phyloP scores from a whole-genome alignment of 2,888 invertebrate genomes.

The Neoscelio sp. region DNA sequence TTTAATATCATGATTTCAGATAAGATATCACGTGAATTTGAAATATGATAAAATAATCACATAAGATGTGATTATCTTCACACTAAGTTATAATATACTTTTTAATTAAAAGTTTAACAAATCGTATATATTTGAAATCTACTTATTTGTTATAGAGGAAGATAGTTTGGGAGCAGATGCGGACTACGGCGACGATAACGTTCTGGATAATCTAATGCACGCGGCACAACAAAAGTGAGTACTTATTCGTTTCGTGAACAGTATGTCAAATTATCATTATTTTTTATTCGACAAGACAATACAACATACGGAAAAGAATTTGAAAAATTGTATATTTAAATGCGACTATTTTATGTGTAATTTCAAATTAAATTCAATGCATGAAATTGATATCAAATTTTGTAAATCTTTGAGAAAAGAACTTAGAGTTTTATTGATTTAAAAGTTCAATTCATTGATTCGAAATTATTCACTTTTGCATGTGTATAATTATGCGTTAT shows the following conservation, averaged over 20 bases:
- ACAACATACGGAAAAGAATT: conserved; percentile 1
- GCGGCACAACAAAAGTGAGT: conserved; percentile 89
- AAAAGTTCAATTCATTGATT: too few relatives aligned
- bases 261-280: neutral
- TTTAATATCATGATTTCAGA: too few relatives aligned
- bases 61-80: too few relatives aligned
- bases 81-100: too few relatives aligned
- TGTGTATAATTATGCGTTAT: too few relatives aligned
- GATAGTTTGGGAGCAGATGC: conserved; percentile 73
- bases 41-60: too few relatives aligned
- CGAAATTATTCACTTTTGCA: too few relatives aligned
- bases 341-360: neutral
- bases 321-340: neutral
- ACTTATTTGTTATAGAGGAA: conserved; percentile 73
- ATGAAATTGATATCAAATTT: conserved; percentile 1
- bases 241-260: conserved; percentile 13
- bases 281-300: neutral
- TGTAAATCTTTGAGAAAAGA: too few relatives aligned
- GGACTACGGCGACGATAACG: conserved; percentile 89
- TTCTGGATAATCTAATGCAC: conserved; percentile 87
- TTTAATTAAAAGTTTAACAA: neutral
- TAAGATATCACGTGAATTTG: too few relatives aligned
- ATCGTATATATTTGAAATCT: neutral
- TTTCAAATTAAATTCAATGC: conserved; percentile 1
- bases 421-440: too few relatives aligned